A percentile compares a stretch with the other conserved stretches of the same genome.
phyloP scores from a whole-genome alignment of 2,797 vertebrate genomes.

The Aulostomus chinensis region DNA sequence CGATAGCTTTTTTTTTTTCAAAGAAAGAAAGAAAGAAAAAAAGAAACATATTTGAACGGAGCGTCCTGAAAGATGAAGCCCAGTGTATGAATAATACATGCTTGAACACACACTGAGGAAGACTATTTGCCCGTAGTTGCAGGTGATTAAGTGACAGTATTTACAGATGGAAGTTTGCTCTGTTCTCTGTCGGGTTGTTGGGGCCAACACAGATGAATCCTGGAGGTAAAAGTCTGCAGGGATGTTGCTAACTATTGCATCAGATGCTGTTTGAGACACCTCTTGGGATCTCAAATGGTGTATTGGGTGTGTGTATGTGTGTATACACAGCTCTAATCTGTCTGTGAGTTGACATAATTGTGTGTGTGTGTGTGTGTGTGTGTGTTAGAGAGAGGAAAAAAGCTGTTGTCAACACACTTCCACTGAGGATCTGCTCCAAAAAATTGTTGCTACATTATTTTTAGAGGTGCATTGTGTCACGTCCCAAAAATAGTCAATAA shows the following conservation, averaged over 20 bases:
- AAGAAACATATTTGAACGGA: too few relatives aligned
- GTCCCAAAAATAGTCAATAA: conserved; percentile 69
- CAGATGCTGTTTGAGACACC: conserved; percentile 63
- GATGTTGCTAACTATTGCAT: conserved; percentile 81
- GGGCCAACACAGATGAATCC: conserved; percentile 39
- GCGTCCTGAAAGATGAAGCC: too few relatives aligned
- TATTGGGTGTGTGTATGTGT: conserved; percentile 13
- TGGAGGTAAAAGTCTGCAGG: conserved; percentile 55
- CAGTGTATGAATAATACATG: neutral
- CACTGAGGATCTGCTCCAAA: conserved; percentile 49
- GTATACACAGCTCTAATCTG: too few relatives aligned
- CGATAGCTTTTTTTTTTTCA: too few relatives aligned
- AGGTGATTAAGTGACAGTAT: conserved; percentile 35
- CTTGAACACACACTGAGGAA: neutral
- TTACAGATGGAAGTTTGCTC: conserved; percentile 19
- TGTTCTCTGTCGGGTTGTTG: conserved; percentile 31
- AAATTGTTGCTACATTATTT: conserved; percentile 62
- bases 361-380: conserved; percentile 14
- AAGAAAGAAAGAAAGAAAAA: too few relatives aligned
- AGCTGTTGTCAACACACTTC: conserved; percentile 48
- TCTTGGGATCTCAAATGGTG: conserved; percentile 42
- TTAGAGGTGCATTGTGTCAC: conserved; percentile 65
- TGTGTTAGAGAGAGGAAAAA: conserved; percentile 27
- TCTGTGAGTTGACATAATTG: neutral
- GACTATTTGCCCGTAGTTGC: conserved; percentile 23